Evolutionary conservation across 2,888 invertebrate genomes (phyloP).

Genomic region (Allacma fusca): DNA sequence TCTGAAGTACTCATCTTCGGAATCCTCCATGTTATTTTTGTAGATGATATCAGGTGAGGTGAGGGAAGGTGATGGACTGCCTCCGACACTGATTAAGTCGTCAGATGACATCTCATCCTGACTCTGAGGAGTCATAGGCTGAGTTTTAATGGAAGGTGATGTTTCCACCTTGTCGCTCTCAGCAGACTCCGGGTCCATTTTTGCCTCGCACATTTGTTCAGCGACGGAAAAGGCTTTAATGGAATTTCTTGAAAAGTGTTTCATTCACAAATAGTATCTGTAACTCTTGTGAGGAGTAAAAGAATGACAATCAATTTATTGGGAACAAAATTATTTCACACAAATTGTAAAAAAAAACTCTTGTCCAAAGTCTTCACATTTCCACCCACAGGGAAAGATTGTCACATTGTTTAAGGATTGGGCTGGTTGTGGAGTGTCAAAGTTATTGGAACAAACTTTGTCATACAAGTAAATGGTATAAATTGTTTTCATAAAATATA

Average conservation of each 20-base stretch:
- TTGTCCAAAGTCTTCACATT: too few species aligned
- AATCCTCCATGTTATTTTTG: conserved; percentile 58
- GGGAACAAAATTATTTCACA: too few species aligned
- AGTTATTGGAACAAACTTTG: too few species aligned
- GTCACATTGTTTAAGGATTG: too few species aligned
- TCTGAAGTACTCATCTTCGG: conserved; percentile 78
- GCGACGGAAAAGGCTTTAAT: conserved; percentile 48
- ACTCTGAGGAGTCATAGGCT: conserved; percentile 58
- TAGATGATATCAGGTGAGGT: conserved; percentile 56
- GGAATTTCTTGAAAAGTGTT: conserved; percentile 42
- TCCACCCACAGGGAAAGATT: too few species aligned
- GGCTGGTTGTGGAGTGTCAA: too few species aligned
- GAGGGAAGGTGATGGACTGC: conserved; percentile 60
- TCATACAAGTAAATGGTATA: too few species aligned
- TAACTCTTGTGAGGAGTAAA: too few species aligned
- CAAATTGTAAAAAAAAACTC: too few species aligned
- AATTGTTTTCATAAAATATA: too few species aligned
- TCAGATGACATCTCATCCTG: conserved; percentile 60
- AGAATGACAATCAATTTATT: too few species aligned
- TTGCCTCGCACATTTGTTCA: conserved; percentile 62
- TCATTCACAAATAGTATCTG: conserved; percentile 33
- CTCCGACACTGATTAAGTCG: conserved; percentile 61
- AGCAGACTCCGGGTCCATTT: conserved; percentile 62
- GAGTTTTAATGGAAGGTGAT: conserved; percentile 43
- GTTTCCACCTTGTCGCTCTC: conserved; percentile 59